Evolutionary conservation across 2,113 vertebrate genomes (phyloP).

Genomic region (Casuarius casuarius): DNA sequence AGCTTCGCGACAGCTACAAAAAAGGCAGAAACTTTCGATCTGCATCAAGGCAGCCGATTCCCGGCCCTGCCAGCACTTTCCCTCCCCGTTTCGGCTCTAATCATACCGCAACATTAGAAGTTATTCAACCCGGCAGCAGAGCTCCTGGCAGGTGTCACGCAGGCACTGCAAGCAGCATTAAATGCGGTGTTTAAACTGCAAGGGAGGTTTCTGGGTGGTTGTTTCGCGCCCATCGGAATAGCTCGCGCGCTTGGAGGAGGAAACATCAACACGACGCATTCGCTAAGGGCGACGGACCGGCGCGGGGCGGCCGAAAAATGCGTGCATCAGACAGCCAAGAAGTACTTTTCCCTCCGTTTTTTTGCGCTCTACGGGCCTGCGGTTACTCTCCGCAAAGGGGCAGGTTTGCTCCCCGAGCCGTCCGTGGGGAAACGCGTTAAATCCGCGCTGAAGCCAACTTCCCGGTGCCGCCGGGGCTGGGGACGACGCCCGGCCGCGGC

Average conservation of each 20-base stretch:
- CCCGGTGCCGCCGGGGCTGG: too few relatives aligned
- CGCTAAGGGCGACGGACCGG: too few relatives aligned
- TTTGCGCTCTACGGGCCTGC: background rate
- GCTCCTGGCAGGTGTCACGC: background rate
- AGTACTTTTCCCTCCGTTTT: rapidly evolving
- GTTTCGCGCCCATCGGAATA: background rate
- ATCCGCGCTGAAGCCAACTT: too few relatives aligned
- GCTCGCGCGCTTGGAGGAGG: rapidly evolving
- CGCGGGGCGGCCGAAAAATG: rapidly evolving
- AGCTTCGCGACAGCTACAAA: rapidly evolving
- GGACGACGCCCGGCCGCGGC: too few relatives aligned
- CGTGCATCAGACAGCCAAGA: rapidly evolving
- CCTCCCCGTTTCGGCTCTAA: background rate
- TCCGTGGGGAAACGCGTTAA: too few relatives aligned
- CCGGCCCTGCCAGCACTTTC: rapidly evolving
- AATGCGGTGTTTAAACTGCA: background rate
- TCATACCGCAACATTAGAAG: background rate
- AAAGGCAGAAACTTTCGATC: background rate
- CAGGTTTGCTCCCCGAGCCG: too few relatives aligned
- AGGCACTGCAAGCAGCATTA: background rate
- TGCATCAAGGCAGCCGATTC: background rate
- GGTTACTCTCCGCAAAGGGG: too few relatives aligned
- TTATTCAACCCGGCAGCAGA: rapidly evolving
- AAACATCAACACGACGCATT: rapidly evolving
- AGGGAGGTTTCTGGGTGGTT: background rate